Conservation (phyloP, 2,797 vertebrate species). For the Sylvilagus floridanus region DNA sequence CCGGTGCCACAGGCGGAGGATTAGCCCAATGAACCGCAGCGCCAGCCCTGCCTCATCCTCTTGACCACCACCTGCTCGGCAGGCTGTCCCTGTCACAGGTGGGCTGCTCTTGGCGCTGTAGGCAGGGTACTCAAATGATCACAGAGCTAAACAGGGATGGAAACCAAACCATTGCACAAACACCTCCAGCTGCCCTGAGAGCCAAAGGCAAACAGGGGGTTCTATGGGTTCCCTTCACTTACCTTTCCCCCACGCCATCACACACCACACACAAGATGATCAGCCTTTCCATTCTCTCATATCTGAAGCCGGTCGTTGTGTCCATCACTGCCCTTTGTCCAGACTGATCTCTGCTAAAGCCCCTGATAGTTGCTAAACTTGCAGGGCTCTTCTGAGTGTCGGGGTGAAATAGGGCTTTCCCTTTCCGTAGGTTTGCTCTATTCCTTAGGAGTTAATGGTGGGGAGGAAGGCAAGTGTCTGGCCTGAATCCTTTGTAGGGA, state of each 20-base stretch:
- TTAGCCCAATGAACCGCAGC: no score
- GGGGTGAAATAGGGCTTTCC: neutral
- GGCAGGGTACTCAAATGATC: neutral
- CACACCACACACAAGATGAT: no score
- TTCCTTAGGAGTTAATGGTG: neutral
- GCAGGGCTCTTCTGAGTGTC: neutral
- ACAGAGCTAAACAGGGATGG: rapidly evolving
- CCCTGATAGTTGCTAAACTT: neutral
- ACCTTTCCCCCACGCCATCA: neutral
- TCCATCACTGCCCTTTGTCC: neutral
- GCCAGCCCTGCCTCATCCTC: no score
- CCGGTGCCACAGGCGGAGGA: no score
- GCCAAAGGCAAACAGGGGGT: rapidly evolving
- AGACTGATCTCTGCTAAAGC: neutral
- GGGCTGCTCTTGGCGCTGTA: neutral
- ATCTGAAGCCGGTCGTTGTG: neutral
- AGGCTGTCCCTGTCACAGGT: neutral
- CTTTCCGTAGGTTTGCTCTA: neutral
- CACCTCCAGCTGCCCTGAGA: neutral
- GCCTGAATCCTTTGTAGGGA: neutral
- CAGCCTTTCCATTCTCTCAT: neutral
- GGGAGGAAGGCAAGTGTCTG: neutral
- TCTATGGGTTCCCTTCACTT: neutral
- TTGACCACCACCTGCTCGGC: no score
- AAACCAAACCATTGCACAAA: neutral